Evolutionary conservation across 2,888 invertebrate genomes (phyloP), one percentile per base, ranked within the genome.

Genomic region (Metopia argyrocephala): DNA sequence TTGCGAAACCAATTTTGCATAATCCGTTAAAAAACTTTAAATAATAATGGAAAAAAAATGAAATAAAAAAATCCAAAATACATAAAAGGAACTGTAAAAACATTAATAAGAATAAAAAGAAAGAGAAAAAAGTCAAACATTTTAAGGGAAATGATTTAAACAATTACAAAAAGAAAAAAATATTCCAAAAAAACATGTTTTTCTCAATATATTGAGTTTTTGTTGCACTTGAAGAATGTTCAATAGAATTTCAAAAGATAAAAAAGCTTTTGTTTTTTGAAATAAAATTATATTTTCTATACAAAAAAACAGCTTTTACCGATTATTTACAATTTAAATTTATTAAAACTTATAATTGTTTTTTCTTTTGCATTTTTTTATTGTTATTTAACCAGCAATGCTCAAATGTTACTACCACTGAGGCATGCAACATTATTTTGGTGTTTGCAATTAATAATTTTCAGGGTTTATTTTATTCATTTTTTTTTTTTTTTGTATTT

Each of bases 1-100:
- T 87, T 87, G 87, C 87, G 87, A 87, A 87, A 87, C 85, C 87
- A 87, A 87, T 87, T 87, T 87, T 86, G 86, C 87, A 86, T 87
- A 87, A 87, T 87, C 86, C 84, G 86, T 59, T 59, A 54, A 84
- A 84, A 81, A 20, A 27, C 78, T 79, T 83, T 70, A 65, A 57
- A 75, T 81, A 73, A 50, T 38, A 56, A 70, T 46, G 20, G 54
- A 59, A 28, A 46, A 12, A 38, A 62, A 46, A 45, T 38, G 18
- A 64, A 4, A 56, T n/a, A 69, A n/a, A 18, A 68, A 45, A 76
- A 52, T 2, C 31, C 68, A 52, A 68, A 15, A 38, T 45, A 50
- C 48, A 56, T 21, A 38, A 28, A 57, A 45, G 31, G 20, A n/a
- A 52, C 64, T 50, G 28, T 27, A 61, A 75, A 28, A 48, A 27